Evolutionary conservation across 2,113 vertebrate genomes (phyloP).

Genomic region (Anoplopoma fimbria): DNA sequence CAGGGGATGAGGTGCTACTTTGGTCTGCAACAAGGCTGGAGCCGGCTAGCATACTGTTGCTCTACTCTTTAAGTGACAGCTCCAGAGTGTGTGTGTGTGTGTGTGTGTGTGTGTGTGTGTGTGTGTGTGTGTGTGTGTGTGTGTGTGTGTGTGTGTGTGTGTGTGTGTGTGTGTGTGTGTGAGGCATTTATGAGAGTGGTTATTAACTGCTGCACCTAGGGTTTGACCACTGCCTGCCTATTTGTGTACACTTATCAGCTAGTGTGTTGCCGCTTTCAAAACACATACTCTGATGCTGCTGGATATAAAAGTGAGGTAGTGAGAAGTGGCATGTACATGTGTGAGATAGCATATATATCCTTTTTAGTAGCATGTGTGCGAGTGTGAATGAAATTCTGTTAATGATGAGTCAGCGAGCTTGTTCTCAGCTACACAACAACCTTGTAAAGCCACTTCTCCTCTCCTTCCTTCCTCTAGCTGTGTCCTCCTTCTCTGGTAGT

Average conservation of each 20-base stretch:
- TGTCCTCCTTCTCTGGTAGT: slow-evolving; percentile 37
- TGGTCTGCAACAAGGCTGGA: slow-evolving; percentile 29
- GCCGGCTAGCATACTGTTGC: slow-evolving; percentile 33
- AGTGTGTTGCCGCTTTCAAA: slow-evolving; percentile 11
- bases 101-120: slow-evolving; percentile 23
- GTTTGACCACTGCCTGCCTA: slow-evolving; percentile 14
- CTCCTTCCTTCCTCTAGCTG: slow-evolving; percentile 35
- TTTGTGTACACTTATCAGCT: neutral
- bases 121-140: neutral
- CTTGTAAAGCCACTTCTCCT: slow-evolving; percentile 25
- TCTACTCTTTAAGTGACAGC: slow-evolving; percentile 23
- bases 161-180: neutral
- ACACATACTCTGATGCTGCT: neutral
- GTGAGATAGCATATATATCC: neutral
- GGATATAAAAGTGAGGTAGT: neutral
- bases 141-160: slow-evolving; percentile 24
- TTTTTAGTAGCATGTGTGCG: neutral
- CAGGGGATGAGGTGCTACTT: slow-evolving; percentile 37
- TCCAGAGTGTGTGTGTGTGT: slow-evolving; percentile 1
- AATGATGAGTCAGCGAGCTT: slow-evolving; percentile 60
- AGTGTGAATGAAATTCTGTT: slow-evolving; percentile 9
- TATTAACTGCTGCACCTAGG: slow-evolving; percentile 37
- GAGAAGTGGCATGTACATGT: neutral
- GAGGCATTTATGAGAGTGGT: slow-evolving; percentile 40
- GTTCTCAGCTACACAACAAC: neutral